These are phyloP conservation scores for Chascanopsetta lugubris DNA, from an alignment of 2,113 vertebrate species.

Conservation along the genomic window DNA sequence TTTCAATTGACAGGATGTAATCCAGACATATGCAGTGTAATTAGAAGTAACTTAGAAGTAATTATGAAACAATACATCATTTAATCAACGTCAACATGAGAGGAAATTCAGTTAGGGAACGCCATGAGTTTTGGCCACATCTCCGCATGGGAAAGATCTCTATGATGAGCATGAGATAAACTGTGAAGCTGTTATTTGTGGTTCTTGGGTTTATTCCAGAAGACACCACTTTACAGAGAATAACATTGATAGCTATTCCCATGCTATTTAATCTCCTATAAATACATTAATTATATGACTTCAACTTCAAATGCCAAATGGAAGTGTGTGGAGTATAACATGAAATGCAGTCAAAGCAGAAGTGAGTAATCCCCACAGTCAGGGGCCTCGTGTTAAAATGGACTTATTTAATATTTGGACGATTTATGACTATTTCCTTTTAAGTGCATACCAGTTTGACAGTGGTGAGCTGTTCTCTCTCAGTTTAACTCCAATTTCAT, in stretches of 20 bases:
- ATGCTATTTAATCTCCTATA: background rate
- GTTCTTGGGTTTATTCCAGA: slow-evolving; percentile 23
- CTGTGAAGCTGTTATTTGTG: slow-evolving; percentile 41
- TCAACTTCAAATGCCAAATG: background rate
- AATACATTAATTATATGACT: background rate
- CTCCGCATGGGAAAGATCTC: slow-evolving; percentile 35
- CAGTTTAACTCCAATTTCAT: slow-evolving; percentile 20
- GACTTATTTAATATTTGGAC: background rate
- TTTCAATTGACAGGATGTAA: slow-evolving; percentile 26
- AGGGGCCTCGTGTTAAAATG: background rate
- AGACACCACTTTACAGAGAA: slow-evolving; percentile 31
- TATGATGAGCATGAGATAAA: background rate
- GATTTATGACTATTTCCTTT: slow-evolving; percentile 27
- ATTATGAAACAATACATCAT: slow-evolving; percentile 24
- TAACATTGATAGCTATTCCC: background rate
- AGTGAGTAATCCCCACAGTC: background rate
- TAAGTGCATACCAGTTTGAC: slow-evolving; percentile 32
- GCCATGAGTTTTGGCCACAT: slow-evolving; percentile 28
- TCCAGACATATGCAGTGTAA: slow-evolving; percentile 2
- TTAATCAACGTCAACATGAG: slow-evolving; percentile 23
- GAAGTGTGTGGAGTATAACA: background rate
- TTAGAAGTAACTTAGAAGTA: slow-evolving; percentile 17
- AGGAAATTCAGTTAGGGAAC: slow-evolving; percentile 17
- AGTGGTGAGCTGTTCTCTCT: slow-evolving; percentile 26
- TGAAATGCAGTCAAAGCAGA: background rate